Conservation (phyloP, 2,797 vertebrate species). For the Iguana delicatissima region DNA sequence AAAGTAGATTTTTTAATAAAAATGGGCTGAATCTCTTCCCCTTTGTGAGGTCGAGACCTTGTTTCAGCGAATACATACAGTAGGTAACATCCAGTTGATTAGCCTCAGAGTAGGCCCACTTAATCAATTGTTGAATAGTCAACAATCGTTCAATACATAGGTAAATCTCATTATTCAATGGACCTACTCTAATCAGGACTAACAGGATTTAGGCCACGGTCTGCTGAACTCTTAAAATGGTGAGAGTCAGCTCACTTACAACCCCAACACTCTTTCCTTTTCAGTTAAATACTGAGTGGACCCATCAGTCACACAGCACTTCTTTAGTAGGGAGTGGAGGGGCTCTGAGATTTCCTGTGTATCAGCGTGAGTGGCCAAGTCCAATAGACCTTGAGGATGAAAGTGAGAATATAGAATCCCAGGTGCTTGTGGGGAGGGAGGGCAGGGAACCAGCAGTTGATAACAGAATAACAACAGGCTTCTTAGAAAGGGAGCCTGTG, state of each 20-base stretch:
- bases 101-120: too few species aligned
- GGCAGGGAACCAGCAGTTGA: background rate
- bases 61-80: background rate
- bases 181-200: too few species aligned
- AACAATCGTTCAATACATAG: too few species aligned
- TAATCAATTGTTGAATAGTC: too few species aligned
- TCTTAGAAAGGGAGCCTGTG: background rate
- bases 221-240: background rate
- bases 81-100: too few species aligned
- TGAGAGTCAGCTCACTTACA: background rate
- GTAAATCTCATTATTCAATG: too few species aligned
- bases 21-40: background rate
- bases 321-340: background rate
- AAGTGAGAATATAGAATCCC: constrained; percentile 67
- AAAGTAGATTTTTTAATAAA: background rate
- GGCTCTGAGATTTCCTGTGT: background rate
- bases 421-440: background rate
- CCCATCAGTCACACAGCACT: too few species aligned
- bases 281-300: background rate
- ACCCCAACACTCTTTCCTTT: background rate
- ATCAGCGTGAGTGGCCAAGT: background rate
- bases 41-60: background rate
- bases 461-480: background rate
- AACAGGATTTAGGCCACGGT: too few species aligned
- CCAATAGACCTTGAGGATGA: background rate